Evolutionary conservation across 2,113 vertebrate genomes (phyloP).

Genomic region (Mesembrinibis cayennensis): DNA sequence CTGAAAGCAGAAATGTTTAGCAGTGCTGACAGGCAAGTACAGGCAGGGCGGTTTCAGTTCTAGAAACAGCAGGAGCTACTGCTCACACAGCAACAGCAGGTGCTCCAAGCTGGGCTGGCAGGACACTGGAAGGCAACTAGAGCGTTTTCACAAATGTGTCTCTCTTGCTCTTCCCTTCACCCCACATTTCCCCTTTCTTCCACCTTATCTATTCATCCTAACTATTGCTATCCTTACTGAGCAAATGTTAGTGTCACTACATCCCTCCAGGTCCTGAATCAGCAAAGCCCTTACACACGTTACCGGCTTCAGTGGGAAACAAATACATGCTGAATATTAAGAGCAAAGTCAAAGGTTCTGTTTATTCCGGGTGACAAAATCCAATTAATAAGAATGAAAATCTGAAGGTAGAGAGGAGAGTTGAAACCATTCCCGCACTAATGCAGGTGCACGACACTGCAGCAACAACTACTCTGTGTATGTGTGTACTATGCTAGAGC

Average conservation of each 20-base stretch:
- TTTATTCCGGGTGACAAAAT: not conserved
- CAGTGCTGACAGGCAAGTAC: not conserved
- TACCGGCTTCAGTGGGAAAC: not conserved
- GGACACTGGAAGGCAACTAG: not conserved
- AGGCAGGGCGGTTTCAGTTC: not conserved
- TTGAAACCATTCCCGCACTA: not conserved
- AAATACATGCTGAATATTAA: not conserved
- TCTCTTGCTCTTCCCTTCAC: not conserved
- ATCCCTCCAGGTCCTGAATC: not conserved
- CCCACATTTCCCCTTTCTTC: not conserved
- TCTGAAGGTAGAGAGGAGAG: not conserved
- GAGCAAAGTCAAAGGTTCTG: not conserved
- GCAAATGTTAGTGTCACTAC: not conserved
- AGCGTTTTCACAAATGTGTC: not conserved
- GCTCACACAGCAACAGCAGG: constrained; percentile 12
- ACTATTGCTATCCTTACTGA: not conserved
- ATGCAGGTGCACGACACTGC: not conserved
- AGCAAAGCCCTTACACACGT: not conserved
- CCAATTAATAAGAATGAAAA: not conserved
- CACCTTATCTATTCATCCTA: not conserved
- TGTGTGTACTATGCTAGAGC: not conserved
- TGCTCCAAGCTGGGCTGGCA: not conserved
- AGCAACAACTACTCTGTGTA: not conserved
- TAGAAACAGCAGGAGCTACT: not conserved
- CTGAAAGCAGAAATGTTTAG: not conserved